Conservation (phyloP, 2,888 invertebrate genomes). For the Piscicola geometra region DNA sequence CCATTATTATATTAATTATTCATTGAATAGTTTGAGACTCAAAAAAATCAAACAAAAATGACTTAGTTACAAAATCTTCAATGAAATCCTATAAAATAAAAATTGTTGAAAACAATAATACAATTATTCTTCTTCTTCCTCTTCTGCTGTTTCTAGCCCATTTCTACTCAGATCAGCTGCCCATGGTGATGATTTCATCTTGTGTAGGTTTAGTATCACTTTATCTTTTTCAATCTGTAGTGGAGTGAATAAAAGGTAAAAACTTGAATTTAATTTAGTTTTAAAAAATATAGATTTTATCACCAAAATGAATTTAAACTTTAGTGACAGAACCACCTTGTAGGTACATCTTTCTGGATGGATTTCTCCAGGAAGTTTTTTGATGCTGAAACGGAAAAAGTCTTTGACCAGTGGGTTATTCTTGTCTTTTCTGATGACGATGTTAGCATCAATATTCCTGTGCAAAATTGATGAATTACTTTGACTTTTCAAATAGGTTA, state of each 20-base stretch:
- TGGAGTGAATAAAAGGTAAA: background rate
- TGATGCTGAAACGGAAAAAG: conserved; percentile 19
- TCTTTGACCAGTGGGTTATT: background rate
- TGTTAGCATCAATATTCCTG: conserved; percentile 24
- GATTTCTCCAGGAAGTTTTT: conserved; percentile 30
- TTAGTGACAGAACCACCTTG: conserved; percentile 13
- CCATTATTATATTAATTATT: no score
- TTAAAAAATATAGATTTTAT: no score
- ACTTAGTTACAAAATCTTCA: no score
- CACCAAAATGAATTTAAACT: no score
- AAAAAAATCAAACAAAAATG: no score
- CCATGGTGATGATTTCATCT: conserved; percentile 37
- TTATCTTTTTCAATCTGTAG: conserved; percentile 35
- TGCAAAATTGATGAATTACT: no score
- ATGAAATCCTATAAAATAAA: no score
- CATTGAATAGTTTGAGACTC: no score
- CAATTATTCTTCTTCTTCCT: conserved; percentile 17
- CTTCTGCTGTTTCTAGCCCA: conserved; percentile 29
- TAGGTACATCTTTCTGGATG: conserved; percentile 12
- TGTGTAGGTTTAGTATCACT: conserved; percentile 37
- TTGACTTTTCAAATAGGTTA: no score
- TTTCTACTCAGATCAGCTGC: conserved; percentile 27
- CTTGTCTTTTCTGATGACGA: conserved; percentile 6
- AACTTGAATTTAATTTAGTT: no score
- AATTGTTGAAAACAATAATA: no score